phyloP scores from a whole-genome alignment of 30 jellyfish, hydroid and myxozoan species.

The Aurelia aurita complex sp. Pacific region DNA sequence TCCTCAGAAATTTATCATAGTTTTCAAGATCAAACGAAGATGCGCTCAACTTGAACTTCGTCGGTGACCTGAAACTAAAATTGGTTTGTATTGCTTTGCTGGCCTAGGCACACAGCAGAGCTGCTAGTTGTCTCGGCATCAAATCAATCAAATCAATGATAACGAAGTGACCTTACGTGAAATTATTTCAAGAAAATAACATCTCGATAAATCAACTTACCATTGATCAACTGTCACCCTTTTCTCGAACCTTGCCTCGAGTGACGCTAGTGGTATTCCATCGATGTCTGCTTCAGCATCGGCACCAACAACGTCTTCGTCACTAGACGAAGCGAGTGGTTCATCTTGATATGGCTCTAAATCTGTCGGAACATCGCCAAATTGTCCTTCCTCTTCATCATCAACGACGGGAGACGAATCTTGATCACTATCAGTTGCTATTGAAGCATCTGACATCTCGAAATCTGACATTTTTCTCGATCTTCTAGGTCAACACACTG shows the following conservation, averaged over 20 bases:
- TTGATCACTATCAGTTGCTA: neutral
- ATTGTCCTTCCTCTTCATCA: neutral
- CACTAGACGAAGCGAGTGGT: conserved; percentile 23
- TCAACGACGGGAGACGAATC: neutral
- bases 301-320: conserved; percentile 10
- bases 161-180: neutral
- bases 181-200: too few relatives aligned
- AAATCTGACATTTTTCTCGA: conserved; percentile 2
- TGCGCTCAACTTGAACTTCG: too few relatives aligned
- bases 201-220: neutral
- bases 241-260: conserved; percentile 8
- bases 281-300: conserved; percentile 15
- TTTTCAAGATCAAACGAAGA: too few relatives aligned
- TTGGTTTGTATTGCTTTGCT: too few relatives aligned
- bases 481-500: neutral
- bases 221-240: conserved; percentile 6
- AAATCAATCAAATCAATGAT: neutral
- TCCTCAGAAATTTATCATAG: too few relatives aligned
- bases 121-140: neutral
- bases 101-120: too few relatives aligned
- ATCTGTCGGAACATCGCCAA: neutral
- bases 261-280: conserved; percentile 14
- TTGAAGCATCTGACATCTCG: conserved; percentile 7
- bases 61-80: too few relatives aligned
- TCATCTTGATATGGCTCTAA: conserved; percentile 23